Evolutionary conservation across 2,113 vertebrate species (phyloP), one percentile per base, ranked within the genome.

Genomic region (Microtus montanus): DNA sequence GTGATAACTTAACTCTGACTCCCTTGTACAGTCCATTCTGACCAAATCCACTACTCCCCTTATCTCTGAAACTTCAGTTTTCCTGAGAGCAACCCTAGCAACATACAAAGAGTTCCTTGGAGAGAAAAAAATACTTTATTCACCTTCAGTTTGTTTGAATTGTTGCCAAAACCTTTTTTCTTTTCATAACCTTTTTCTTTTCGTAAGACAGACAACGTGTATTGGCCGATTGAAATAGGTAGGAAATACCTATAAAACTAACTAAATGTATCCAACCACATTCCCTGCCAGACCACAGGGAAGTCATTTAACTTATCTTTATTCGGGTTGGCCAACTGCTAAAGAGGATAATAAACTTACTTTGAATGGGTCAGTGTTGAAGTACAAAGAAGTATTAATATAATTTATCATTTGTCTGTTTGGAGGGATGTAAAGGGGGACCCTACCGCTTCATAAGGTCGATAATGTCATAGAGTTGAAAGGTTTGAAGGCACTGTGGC

Each of bases 301-400:
- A 96, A 93, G 33, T 87, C n/a, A 90, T 93, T 47, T 75, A 28
- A 82, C 78, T 61, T 71, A 38, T 84, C 38, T 86, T 61, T 82
- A 85, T 78, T 35, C 87, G 66, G 41, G 44, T 64, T 38, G 15
- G 17, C 73, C 30, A 30, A 80, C 58, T 30, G 30, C 63, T 89
- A 92, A 78, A 75, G 63, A 77, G 77, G 19, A 44, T 82, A 88
- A 87, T 87, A 94, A 83, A 91, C 28, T 87, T 84, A 3, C 78
- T 71, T 77, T 44, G 75, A 64, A 93, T 19, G 24, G 49, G 5
- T 79, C 79, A 33, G 33, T 30, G 49, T 93, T 96, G 35, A 91
- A 79, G 22, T 11, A 6, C 68, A 91, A 91, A 79, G 38, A 88
- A 63, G 38, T 87, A 38, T 44, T 64, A 84, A 64, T 64, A 63